Percentiles rank a stretch among this genome's conserved stretches.
These are phyloP conservation scores for Tangara arthus DNA, from an alignment of 2,797 vertebrate species.

Conservation along the genomic window DNA sequence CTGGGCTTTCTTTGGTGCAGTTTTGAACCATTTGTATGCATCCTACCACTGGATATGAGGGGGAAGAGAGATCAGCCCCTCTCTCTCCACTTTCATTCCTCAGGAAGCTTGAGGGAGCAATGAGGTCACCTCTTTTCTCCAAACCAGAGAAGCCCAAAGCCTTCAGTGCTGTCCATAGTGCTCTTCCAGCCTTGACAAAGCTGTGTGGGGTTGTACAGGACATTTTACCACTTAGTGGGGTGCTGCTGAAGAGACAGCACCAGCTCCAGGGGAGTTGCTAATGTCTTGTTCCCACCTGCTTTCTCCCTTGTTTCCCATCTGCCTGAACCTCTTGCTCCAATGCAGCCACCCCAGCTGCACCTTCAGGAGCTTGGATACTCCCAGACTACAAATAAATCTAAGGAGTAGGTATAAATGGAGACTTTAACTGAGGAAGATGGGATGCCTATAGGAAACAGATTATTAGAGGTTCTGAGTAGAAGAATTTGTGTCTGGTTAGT, in stretches of 20 bases:
- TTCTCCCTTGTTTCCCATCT: neutral
- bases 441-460: neutral
- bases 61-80: neutral
- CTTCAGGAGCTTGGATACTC: neutral
- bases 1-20: neutral
- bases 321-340: neutral
- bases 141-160: neutral
- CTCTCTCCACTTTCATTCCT: rapidly evolving
- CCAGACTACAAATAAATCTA: neutral
- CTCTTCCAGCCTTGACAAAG: neutral
- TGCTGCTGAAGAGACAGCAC: neutral
- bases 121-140: neutral
- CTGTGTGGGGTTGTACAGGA: neutral
- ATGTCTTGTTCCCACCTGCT: neutral
- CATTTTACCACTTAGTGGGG: neutral
- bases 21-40: neutral
- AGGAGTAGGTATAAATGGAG: neutral
- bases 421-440: neutral
- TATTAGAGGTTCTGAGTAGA: neutral
- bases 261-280: neutral
- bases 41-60: neutral
- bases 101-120: neutral
- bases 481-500: neutral
- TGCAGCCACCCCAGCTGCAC: neutral
- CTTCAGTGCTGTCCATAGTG: neutral